Conservation (phyloP, 2,888 invertebrate genomes). For the Zygaena filipendulae region DNA sequence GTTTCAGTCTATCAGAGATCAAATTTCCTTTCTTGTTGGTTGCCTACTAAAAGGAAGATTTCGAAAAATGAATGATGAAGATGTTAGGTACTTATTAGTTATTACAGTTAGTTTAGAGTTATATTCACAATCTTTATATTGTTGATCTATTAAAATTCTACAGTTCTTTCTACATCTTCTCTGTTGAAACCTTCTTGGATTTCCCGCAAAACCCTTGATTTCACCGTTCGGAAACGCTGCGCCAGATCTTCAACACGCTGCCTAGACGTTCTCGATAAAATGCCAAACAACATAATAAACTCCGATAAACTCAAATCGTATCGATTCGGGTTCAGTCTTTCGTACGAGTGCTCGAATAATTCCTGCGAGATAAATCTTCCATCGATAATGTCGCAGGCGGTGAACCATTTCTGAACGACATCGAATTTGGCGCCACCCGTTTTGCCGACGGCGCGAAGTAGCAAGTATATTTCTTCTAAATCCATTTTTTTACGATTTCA, state of each 20-base stretch:
- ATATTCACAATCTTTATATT: too few species aligned
- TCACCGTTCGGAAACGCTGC: slow-evolving; percentile 20
- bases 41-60: too few species aligned
- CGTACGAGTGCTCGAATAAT: slow-evolving; percentile 18
- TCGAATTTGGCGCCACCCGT: slow-evolving; percentile 18
- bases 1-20: too few species aligned
- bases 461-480: slow-evolving; percentile 26
- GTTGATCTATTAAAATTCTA: too few species aligned
- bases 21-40: too few species aligned
- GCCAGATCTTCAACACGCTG: slow-evolving; percentile 17
- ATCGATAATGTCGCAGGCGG: slow-evolving; percentile 23
- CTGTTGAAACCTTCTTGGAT: too few species aligned
- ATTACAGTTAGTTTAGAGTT: too few species aligned
- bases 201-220: too few species aligned
- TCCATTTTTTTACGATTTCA: slow-evolving; percentile 16
- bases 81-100: too few species aligned
- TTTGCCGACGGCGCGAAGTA: slow-evolving; percentile 20
- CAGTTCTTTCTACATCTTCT: too few species aligned
- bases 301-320: slow-evolving; percentile 21
- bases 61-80: too few species aligned
- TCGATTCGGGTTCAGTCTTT: slow-evolving; percentile 21
- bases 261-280: slow-evolving; percentile 21
- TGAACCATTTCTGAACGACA: slow-evolving; percentile 24
- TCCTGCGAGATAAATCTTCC: slow-evolving; percentile 13
- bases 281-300: slow-evolving; percentile 25